Base-by-base conservation (phyloP, 2,888 invertebrate species). In the Archips xylosteana region DNA sequence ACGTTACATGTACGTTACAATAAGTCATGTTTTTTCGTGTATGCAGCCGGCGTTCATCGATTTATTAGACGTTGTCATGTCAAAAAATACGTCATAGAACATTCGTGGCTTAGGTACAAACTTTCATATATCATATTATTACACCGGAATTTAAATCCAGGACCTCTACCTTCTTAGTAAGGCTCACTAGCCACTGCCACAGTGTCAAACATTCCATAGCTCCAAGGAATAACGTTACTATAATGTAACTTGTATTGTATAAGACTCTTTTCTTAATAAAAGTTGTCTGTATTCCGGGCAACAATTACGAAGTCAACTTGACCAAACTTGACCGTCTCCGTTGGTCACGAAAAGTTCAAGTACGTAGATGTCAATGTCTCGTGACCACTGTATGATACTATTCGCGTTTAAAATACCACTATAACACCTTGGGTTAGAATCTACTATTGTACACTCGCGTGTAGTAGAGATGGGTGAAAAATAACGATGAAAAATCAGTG, bases 281-380 rank as follows among this genome's bases (percentile, higher is more conserved):
- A 57, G 32, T 57, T 57, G 45, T 45, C 23, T 9, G 23, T 57
- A 57, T 42, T 42, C 32, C 51, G 66, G 39, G 45, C 47, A 66
- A 71, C 60, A 61, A 64, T 57, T 61, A 66, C 59, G 39, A 36
- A 67, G 49, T 72, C 67, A 45, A 72, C 57, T 68, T 63, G 72
- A 72, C 68, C 72, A 23, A 54, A 72, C 57, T 68, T 63, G 68
- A 68, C 63, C 72, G 39, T 63, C 68, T 63, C 57, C 1, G 10
- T 10, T 68, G 62, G 63, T 63, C 63, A 62, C 54, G 60, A 13
- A 61, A 72, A 72, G 72, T 68, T 72, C 57, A 72, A 72, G 68
- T 66, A 61, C 61, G 65, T 45, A 61, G 47, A 57, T 51, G 34
- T 45, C 62, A 71, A 65, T 71, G 65, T 71, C 64, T 70, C 45